phyloP scores from a whole-genome alignment of 2,113 vertebrate species.

The Solenodon paradoxus region DNA sequence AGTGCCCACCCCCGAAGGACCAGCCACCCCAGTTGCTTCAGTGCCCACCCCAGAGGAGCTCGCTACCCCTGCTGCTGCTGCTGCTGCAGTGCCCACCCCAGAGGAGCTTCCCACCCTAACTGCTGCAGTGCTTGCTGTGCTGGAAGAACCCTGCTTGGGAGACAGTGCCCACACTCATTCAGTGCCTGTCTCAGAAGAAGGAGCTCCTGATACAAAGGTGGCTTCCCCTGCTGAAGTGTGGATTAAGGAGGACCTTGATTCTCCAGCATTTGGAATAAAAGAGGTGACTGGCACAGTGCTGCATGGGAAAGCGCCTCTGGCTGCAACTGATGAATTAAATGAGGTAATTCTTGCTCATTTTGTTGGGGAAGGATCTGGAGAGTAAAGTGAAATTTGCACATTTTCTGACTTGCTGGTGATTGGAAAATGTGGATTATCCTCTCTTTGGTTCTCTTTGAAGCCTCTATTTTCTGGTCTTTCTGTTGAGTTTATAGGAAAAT shows the following conservation, averaged over 20 bases:
- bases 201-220: conserved; percentile 46
- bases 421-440: neutral
- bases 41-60: neutral
- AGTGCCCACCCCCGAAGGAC: neutral
- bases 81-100: neutral
- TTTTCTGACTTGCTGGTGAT: neutral
- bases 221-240: neutral
- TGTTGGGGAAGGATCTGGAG: conserved; percentile 27
- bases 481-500: neutral
- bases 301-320: conserved; percentile 68
- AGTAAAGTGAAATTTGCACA: conserved; percentile 47
- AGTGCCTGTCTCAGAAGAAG: conserved; percentile 57
- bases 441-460: neutral
- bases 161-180: conserved; percentile 26
- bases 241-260: conserved; percentile 45
- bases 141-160: conserved; percentile 24
- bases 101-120: neutral
- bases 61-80: neutral
- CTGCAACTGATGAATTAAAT: conserved; percentile 77
- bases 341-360: conserved; percentile 84
- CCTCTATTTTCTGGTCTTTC: conserved; percentile 1
- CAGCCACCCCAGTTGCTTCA: fast-evolving
- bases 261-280: neutral
- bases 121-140: neutral
- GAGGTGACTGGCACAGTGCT: conserved; percentile 41